phyloP scores from a whole-genome alignment of 2,113 vertebrate genomes.

The Neolamprologus tretocephalus region DNA sequence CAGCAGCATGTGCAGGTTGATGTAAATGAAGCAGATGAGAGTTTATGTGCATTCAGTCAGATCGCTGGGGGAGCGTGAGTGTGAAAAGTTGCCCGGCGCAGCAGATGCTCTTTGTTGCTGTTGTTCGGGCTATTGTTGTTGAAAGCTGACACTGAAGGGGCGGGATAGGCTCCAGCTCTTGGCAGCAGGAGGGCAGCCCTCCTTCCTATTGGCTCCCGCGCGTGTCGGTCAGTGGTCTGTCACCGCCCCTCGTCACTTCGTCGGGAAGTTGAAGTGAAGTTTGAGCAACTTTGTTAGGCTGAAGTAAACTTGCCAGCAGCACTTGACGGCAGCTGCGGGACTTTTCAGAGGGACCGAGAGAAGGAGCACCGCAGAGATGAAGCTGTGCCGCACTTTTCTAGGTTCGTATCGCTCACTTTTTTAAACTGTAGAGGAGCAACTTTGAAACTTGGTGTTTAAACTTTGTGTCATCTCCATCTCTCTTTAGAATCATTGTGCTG shows the following conservation, averaged over 20 bases:
- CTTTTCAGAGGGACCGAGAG: neutral
- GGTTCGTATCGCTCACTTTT: slow-evolving; percentile 74
- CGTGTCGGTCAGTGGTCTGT: slow-evolving; percentile 1
- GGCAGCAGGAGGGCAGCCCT: slow-evolving; percentile 47
- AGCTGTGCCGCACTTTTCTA: slow-evolving; percentile 86
- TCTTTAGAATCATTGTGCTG: neutral
- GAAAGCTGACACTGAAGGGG: slow-evolving; percentile 38
- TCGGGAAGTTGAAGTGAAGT: slow-evolving; percentile 78
- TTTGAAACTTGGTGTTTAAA: neutral
- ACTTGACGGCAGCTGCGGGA: slow-evolving; percentile 24
- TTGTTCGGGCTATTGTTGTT: slow-evolving; percentile 63
- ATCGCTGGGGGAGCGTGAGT: slow-evolving; percentile 31
- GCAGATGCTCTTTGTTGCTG: slow-evolving; percentile 72
- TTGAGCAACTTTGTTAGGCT: slow-evolving; percentile 75
- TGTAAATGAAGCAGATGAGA: neutral
- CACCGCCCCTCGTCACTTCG: neutral
- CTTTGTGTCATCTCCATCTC: neutral
- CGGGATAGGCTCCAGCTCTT: slow-evolving; percentile 70
- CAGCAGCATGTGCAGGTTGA: neutral
- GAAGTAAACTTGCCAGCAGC: slow-evolving; percentile 65
- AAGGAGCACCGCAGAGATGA: slow-evolving; percentile 75
- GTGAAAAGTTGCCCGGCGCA: slow-evolving; percentile 44
- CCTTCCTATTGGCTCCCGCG: slow-evolving; percentile 72
- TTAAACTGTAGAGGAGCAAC: neutral
- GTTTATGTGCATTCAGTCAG: neutral